Evolutionary conservation across 2,888 invertebrate species (phyloP).

Genomic region (Serripes groenlandicus): DNA sequence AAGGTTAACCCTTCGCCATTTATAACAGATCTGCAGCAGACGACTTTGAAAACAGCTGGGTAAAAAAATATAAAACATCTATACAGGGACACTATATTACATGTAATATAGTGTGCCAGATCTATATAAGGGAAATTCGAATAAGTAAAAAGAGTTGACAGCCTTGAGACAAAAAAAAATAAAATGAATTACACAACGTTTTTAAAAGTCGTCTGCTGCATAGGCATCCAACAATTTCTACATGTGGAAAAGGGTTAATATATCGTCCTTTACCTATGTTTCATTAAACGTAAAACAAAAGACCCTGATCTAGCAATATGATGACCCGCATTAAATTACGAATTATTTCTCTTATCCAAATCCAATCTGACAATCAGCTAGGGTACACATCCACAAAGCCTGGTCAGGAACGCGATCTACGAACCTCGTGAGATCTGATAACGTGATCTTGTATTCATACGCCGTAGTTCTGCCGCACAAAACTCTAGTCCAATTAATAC

Average conservation of each 20-base stretch:
- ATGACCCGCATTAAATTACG: slow-evolving; percentile 30
- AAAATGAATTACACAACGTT: too few species aligned
- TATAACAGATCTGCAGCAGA: too few species aligned
- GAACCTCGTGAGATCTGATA: slow-evolving; percentile 65
- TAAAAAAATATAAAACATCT: too few species aligned
- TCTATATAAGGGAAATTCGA: too few species aligned
- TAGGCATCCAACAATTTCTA: not conserved
- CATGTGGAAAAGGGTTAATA: not conserved
- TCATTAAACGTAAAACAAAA: slow-evolving; percentile 18
- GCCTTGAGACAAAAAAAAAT: too few species aligned
- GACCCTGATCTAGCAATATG: not conserved
- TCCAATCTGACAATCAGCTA: slow-evolving; percentile 49
- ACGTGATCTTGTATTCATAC: slow-evolving; percentile 59
- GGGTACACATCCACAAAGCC: slow-evolving; percentile 41
- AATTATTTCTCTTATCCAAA: slow-evolving; percentile 44
- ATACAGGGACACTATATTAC: too few species aligned
- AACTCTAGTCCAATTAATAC: slow-evolving; percentile 57
- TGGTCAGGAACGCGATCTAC: slow-evolving; percentile 45
- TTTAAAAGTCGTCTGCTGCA: too few species aligned
- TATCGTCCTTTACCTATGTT: slow-evolving; percentile 6
- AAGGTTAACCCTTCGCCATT: too few species aligned
- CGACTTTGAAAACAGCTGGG: too few species aligned
- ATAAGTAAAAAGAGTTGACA: too few species aligned
- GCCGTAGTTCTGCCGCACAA: slow-evolving; percentile 56
- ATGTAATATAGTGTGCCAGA: too few species aligned